Base-by-base conservation (phyloP, 2,888 invertebrate species). In the Erebia aethiops region DNA sequence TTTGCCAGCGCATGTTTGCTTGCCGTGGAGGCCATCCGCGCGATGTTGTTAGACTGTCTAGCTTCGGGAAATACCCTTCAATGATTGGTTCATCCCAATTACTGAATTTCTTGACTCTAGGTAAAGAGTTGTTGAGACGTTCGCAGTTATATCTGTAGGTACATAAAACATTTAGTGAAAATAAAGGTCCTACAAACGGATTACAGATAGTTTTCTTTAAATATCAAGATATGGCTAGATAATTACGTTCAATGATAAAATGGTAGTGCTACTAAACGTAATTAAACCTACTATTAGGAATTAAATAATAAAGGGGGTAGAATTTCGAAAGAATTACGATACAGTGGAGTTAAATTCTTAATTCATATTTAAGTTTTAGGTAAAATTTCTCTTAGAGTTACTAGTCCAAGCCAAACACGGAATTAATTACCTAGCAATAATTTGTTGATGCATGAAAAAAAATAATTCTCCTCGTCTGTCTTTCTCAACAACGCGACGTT, bases 51-150 rank as follows among this genome's bases (percentile, higher is more conserved):
- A 95, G 86, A 74, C 96, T 96, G 85, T 97, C 95, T 54, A 98
- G 88, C 88, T 97, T 98, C 0, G 97, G 96, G 88, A 96, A 98
- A 82, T 98, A 98, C 0, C 96, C 97, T 82, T 97, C 97, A 0
- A 93, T 88, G 66, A 97, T 95, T 0, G 96, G 95, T 7, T 95
- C 95, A 11, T 95, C 94, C 86, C 96, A 95, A 84, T 97, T 95
- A 73, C 93, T 94, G 65, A 96, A 94, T 11, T 95, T 94, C 76
- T 93, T 94, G 0, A 95, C 95, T 35, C 96, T 94, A 51, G 94
- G 91, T 70, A 97, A 84, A 14, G 94, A 90, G 81, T 97, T 97
- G 83, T 95, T 95, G 9, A 97, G 94, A 54, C 97, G 95, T 84
- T 97, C 97, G 70, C 94, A 90, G 82, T 97, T 97, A 88, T 96